Evolutionary conservation across 2,797 vertebrate genomes (phyloP), one percentile per base, ranked within the genome.

Genomic region (Leucoraja ocellata): DNA sequence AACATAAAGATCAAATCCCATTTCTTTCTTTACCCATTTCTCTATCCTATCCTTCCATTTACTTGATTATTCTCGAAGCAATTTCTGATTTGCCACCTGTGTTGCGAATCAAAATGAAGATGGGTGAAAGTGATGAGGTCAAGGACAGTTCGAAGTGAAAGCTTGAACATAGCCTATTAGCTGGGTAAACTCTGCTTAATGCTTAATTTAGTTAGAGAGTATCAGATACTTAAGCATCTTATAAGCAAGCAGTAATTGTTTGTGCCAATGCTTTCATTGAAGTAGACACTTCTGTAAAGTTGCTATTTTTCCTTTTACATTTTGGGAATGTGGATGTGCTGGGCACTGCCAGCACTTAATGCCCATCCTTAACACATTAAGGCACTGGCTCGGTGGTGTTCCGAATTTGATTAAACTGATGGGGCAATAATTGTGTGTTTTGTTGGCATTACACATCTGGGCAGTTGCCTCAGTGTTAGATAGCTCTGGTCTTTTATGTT

Each of bases 91-190:
- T 73, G 36, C 21, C 21, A 80, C 78, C 9, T 32, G 14, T 2
- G 8, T 36, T 23, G 18, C 13, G 21, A 21, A 8, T 74, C 36
- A 13, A 71, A 73, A 21, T 91, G 65, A 73, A 73, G 32, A 46
- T 46, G 65, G 13, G n/a, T 74, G 71, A 74, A 68, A 91, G 68
- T 28, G n/a, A 73, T 91, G 68, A 74, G 90, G 36, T 92, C 90
- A 58, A 74, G 68, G 71, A 92, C 71, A 54, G 46, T 16, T 76
- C 7, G 8, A 92, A 74, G 28, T 76, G 3, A 54, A 28, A 92
- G 39, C 86, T 54, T 74, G 21, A 28, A 74, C 68, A 92, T 91
- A 91, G 68, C 88, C 36, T 83, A 83, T 90, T 90, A 91, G 90
- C 90, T 91, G 68, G 16, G 86, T 91, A 71, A 91, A 71, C 23